These are phyloP conservation scores for Anguilla marmorata DNA, from an alignment of 2,797 vertebrate genomes.

Conservation along the genomic window DNA sequence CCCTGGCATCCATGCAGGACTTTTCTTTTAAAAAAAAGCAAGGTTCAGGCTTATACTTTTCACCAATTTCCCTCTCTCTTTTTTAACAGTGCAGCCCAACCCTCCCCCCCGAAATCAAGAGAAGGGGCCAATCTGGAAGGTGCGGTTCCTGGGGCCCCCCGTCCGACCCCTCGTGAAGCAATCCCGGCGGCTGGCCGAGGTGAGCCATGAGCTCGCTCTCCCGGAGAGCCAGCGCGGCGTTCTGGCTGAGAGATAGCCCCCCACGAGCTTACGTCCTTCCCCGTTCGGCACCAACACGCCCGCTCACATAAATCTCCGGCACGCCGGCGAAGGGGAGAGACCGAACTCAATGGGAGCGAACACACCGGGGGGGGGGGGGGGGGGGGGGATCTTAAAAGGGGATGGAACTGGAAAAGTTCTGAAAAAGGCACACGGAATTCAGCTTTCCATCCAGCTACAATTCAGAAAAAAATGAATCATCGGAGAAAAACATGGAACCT, in stretches of 20 bases:
- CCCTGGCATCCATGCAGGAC: not conserved
- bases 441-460: not conserved
- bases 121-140: not conserved
- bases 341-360: not conserved
- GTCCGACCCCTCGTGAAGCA: not conserved
- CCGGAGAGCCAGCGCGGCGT: not conserved
- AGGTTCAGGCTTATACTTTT: constrained; percentile 36
- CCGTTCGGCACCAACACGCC: not conserved
- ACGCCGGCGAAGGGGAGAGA: not conserved
- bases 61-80: constrained; percentile 16
- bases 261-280: not conserved
- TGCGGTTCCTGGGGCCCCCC: not conserved
- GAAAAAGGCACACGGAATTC: not conserved
- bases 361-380: too few relatives aligned
- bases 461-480: not conserved
- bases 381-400: not conserved
- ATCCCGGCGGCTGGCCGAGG: not conserved
- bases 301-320: not conserved
- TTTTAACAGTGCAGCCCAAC: not conserved
- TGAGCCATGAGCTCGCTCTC: not conserved
- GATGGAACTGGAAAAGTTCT: not conserved
- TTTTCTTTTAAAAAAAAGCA: constrained; percentile 13
- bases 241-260: not conserved
- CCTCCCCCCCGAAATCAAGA: not conserved
- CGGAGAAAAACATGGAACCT: not conserved